A percentile compares a stretch with the other conserved stretches of the same genome.
phyloP scores from a whole-genome alignment of 2,888 invertebrate genomes.

The Amblyteles armatorius region DNA sequence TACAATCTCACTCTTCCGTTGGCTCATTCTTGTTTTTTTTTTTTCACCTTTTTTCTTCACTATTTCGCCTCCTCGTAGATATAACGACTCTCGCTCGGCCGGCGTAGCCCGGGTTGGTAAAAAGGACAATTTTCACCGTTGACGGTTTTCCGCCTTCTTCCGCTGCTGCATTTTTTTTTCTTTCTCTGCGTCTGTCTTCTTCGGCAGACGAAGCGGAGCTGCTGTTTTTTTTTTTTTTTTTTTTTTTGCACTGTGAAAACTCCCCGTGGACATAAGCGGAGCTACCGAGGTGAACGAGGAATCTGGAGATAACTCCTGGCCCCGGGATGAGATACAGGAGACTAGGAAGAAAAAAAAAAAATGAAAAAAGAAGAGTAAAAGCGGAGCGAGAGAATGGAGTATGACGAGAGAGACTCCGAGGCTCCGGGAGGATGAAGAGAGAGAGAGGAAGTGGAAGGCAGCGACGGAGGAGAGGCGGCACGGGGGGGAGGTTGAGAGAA shows the following conservation, averaged over 20 bases:
- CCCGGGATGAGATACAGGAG: conserved; percentile 44
- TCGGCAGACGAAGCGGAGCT: conserved; percentile 12
- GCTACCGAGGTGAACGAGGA: conserved; percentile 52
- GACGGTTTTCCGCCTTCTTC: conserved; percentile 20
- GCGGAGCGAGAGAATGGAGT: conserved; percentile 16
- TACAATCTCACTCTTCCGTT: conserved; percentile 49
- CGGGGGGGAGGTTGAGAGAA: conserved; percentile 5
- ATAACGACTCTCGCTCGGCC: conserved; percentile 51
- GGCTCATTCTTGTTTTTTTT: conserved; percentile 43
- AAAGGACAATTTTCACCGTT: conserved; percentile 67
- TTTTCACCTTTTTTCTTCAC: conserved; percentile 45
- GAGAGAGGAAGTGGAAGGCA: conserved; percentile 36
- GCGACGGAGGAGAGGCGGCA: neutral
- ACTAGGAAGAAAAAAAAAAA: neutral
- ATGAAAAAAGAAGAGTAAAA: conserved; percentile 11
- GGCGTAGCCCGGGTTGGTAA: conserved; percentile 44
- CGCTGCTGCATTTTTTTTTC: conserved; percentile 1
- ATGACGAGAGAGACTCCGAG: conserved; percentile 47
- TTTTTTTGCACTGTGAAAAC: conserved; percentile 46
- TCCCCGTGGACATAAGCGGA: conserved; percentile 52
- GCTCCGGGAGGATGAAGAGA: conserved; percentile 29
- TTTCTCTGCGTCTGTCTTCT: conserved; percentile 14
- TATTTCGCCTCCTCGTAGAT: conserved; percentile 37
- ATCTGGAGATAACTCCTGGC: conserved; percentile 54
- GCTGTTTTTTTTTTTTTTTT: neutral